Base-by-base conservation (phyloP, 30 jellyfish, hydroid and myxozoan genomes). In the Morbakka virulenta region DNA sequence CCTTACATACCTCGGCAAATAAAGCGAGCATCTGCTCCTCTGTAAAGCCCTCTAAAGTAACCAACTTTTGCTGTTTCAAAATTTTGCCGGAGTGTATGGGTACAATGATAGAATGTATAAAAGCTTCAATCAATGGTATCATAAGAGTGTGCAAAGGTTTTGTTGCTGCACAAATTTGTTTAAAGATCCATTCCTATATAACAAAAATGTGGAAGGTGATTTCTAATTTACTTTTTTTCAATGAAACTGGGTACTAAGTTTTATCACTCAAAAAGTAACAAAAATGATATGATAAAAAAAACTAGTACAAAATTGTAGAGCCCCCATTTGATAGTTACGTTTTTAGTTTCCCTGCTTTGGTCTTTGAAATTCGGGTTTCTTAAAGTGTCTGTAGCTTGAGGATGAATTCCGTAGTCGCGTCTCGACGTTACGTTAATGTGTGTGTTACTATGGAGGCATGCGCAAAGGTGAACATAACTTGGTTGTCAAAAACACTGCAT, bases 101-200 rank as follows among this genome's bases (percentile, higher is more conserved):
- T 35, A 35, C 83, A 61, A 93, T 80, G 85, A 93, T 82, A 0
- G 99, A 80, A 64, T 80, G 96, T 50, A 93, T 92, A 35, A 77
- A 93, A 1, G 99, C 91, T 29, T 93, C 96, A 47, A 93, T 62
- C 1, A 93, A 82, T 12, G 96, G 95, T 28, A 93, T 87, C 94
- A 93, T 62, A 50, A 86, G 72, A 28, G 96, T 88, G 77, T 93
- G 99, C 17, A 93, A 83, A 1, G 99, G 99, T 20, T 94, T 77
- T 1, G 83, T 69, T 9, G 96, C 67, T 20, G 87, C 48, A 75
- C 96, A 93, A 20, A 93, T 83, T 69, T 93, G 99, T 24, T 83
- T 53, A 76, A 32, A 93, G 9, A 93, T 64, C 99, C 99, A 93
- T 20, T 81, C 96, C 98, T 89, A 28, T 3, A 50, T 13, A 52